Evolutionary conservation across 2,888 invertebrate genomes (phyloP), one percentile per base, ranked within the genome.

Genomic region (Hyles lineata): DNA sequence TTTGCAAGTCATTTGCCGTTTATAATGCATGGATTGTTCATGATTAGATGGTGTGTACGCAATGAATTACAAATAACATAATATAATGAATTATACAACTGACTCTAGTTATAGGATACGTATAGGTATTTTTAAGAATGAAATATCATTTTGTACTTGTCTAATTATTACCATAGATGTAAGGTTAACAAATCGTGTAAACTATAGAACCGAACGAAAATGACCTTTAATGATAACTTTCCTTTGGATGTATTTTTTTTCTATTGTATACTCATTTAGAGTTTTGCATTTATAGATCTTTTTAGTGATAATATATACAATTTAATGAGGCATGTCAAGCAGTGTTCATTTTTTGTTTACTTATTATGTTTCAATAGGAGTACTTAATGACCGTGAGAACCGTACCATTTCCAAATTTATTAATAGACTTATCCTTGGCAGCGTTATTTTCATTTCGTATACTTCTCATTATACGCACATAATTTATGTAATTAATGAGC

Each of bases 61-160:
- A 88, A 87, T 87, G 77, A 83, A 87, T 87, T 86, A 87, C 83
- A 87, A 87, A 86, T 88, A 84, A 84, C 84, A 81, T 83, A 85
- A 80, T 87, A 88, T 89, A 90, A 87, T 88, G 85, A 89, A 88
- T 88, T 93, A 92, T 93, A 93, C 92, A 93, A 93, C 90, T 91
- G 92, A 94, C 90, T 90, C 87, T 93, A 93, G 92, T 89, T 88
- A 85, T 94, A 94, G 92, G 91, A 82, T 93, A 93, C 86, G 88
- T 87, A 90, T 91, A 91, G 86, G 88, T 92, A 92, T 90, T 87
- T 90, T 85, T 92, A 92, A 92, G 90, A 83, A 87, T 88, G 89
- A 90, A 92, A 90, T 93, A 94, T 94, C 94, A 93, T 94, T 94
- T 94, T 94, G 92, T 94, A 94, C 94, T 94, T 92, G 94, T 93